Evolutionary conservation across 2,888 invertebrate genomes (phyloP), one percentile per base, ranked within the genome.

Genomic region (Apoderus coryli): DNA sequence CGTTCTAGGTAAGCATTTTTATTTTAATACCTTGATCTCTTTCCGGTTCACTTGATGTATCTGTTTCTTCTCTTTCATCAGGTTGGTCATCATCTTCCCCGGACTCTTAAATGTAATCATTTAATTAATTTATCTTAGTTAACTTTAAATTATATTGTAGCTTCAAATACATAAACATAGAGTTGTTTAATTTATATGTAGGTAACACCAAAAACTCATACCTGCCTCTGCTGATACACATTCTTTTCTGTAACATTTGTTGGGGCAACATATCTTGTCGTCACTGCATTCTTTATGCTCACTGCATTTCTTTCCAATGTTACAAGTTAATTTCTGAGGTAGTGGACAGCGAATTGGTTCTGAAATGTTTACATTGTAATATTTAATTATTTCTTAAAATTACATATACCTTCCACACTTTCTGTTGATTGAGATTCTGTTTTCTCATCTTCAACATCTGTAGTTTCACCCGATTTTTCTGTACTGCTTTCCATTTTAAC

Each of bases 401-500:
- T 7, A 19, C n/a, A 19, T 7, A 7, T 19, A 19, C 19, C 16
- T 27, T 27, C 27, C 6, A 11, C 33, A 14, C 14, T 19, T 31
- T 48, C 46, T 10, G 42, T 43, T 16, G 40, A 31, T 30, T 41
- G 34, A 10, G 19, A 29, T 14, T 35, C 32, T 24, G 31, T 27
- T 6, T 22, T 25, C 10, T 25, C 25, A 13, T 26, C 29, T 25
- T 40, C 40, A 33, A n/a, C 22, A 16, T 24, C 32, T 16, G 14
- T 12, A n/a, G n/a, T n/a, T n/a, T n/a, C n/a, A n/a, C n/a, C 30
- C 14, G 22, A 11, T 24, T 33, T 30, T 30, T 37, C 35, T 23
- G 32, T 34, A 26, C 31, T 33, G 33, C 37, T 32, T 22, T 35
- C 37, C 26, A 40, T 44, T 35, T 39, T 41, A 27, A 38, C 43